A percentile compares a stretch with the other conserved stretches of the same genome.
Conservation (phyloP, 2,888 invertebrate species). For the Ochropleura leucogaster region DNA sequence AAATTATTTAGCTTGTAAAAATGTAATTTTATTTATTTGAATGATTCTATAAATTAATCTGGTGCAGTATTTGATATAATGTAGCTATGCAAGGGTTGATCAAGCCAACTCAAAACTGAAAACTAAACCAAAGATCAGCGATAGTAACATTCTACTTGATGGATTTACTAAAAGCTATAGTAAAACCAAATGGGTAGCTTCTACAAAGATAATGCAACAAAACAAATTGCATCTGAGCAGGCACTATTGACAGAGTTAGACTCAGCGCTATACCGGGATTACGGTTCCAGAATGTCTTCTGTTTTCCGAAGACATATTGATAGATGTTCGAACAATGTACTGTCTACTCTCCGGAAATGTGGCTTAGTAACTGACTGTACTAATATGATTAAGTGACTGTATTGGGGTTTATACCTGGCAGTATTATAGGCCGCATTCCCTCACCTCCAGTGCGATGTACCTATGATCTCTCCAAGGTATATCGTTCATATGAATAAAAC, state of each 20-base stretch:
- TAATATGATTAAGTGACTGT: no score
- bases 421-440: no score
- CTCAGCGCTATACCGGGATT: background rate
- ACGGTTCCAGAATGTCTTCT: background rate
- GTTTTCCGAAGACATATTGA: background rate
- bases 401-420: no score
- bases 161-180: background rate
- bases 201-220: background rate
- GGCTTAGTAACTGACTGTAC: background rate
- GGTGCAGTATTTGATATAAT: no score
- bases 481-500: no score
- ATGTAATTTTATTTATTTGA: no score
- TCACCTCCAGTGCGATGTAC: no score
- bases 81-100: no score
- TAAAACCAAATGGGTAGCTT: constrained; percentile 3
- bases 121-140: background rate
- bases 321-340: background rate
- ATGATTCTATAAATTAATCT: no score
- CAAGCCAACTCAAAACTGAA: background rate
- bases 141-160: background rate
- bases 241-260: constrained; percentile 4
- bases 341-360: background rate
- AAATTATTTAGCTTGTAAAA: no score
- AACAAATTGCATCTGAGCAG: constrained; percentile 10
- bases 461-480: no score